A percentile compares a stretch with the other conserved stretches of the same genome.
Conservation (phyloP, 2,797 vertebrate species). For the Hydrophis major region DNA sequence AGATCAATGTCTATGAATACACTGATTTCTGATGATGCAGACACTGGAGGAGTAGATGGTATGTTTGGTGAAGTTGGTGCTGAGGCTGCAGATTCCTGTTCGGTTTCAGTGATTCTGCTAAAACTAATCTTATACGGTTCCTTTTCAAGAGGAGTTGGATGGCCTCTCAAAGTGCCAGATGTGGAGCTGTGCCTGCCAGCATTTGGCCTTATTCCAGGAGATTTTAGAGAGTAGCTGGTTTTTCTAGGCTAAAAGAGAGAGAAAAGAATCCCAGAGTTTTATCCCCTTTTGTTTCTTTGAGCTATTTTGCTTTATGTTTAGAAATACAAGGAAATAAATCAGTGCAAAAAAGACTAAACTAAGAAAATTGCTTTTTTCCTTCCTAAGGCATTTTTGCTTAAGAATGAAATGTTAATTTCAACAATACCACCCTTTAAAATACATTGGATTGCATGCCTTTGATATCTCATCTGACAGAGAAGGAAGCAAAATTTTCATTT, state of each 20-base stretch:
- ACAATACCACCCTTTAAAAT: not conserved
- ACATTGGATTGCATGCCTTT: not conserved
- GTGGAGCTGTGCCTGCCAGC: conserved; percentile 83
- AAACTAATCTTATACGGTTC: conserved; percentile 96
- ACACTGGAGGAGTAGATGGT: conserved; percentile 86
- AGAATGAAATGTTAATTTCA: not conserved
- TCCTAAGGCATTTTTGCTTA: not conserved
- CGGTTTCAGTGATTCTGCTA: conserved; percentile 88
- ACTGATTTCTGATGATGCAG: conserved; percentile 87
- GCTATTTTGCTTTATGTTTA: not conserved
- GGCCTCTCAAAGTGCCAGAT: conserved; percentile 84
- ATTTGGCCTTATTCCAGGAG: conserved; percentile 89
- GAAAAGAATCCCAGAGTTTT: not conserved
- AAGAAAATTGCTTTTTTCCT: conserved; percentile 13
- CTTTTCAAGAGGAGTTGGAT: conserved; percentile 89
- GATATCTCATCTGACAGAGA: not conserved
- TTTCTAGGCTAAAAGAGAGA: conserved; percentile 81
- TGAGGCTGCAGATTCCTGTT: conserved; percentile 77
- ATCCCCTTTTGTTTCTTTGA: not conserved
- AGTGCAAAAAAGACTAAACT: not conserved
- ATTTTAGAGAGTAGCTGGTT: conserved; percentile 89
- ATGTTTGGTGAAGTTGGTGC: conserved; percentile 93
- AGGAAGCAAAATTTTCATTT: not conserved
- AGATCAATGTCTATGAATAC: conserved; percentile 89
- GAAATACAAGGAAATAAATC: not conserved